Evolutionary conservation across 2,797 vertebrate genomes (phyloP).

Genomic region (Molothrus ater): DNA sequence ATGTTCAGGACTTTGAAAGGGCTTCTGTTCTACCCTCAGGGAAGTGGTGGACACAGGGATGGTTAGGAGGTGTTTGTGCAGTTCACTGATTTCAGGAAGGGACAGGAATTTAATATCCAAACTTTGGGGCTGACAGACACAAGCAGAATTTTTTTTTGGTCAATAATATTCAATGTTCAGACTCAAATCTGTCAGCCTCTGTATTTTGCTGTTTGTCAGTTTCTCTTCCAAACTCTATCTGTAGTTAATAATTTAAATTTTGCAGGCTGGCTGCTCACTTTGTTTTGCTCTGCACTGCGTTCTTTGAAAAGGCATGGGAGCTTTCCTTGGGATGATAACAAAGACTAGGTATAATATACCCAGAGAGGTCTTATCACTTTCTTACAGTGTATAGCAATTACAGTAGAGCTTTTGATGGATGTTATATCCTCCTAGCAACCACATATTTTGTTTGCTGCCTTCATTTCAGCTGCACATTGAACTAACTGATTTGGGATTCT

Average conservation of each 20-base stretch:
- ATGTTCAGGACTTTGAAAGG: background rate
- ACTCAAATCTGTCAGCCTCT: background rate
- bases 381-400: constrained; percentile 54
- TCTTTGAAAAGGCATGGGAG: background rate
- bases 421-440: constrained; percentile 49
- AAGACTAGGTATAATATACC: constrained; percentile 13
- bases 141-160: background rate
- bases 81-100: background rate
- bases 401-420: constrained; percentile 44
- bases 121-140: background rate
- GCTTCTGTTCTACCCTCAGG: background rate
- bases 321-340: background rate
- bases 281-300: background rate
- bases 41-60: no score
- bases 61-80: background rate
- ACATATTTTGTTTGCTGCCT: background rate
- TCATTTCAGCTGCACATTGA: constrained; percentile 20
- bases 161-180: background rate
- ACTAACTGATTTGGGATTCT: constrained; percentile 12
- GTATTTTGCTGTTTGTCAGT: background rate
- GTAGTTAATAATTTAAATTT: constrained; percentile 30
- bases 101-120: background rate
- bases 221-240: background rate
- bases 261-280: constrained; percentile 11
- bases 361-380: constrained; percentile 58